Percentiles rank a stretch among this genome's conserved stretches.
Evolutionary conservation across 2,113 vertebrate genomes (phyloP).

Genomic region (Peromyscus leucopus): DNA sequence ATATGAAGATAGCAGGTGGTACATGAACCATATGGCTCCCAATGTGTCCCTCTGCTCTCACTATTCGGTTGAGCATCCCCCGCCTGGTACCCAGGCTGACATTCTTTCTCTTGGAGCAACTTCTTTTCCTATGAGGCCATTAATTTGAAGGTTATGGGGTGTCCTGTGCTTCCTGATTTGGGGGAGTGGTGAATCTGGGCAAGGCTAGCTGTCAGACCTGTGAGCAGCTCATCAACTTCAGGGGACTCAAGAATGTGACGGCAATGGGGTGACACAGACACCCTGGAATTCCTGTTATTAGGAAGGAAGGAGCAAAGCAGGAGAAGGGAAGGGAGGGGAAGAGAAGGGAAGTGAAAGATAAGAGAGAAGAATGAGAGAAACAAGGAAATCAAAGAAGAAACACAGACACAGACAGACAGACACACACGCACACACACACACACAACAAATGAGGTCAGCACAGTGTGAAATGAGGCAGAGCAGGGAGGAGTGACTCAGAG

Average conservation of each 20-base stretch:
- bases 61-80: too few species aligned
- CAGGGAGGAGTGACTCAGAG: too few species aligned
- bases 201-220: not conserved
- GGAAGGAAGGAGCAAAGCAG: not conserved
- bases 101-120: not conserved
- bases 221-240: not conserved
- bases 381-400: not conserved
- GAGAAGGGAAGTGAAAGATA: not conserved
- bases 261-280: not conserved
- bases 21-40: not conserved
- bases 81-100: not conserved
- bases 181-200: not conserved
- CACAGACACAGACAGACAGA: not conserved
- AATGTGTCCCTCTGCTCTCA: not conserved
- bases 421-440: too few species aligned
- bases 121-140: not conserved
- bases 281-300: not conserved
- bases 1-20: not conserved
- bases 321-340: too few species aligned
- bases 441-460: not conserved
- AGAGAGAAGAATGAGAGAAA: not conserved
- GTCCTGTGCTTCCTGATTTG: not conserved
- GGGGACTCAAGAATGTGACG: not conserved
- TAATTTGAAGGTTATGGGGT: not conserved
- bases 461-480: fast-evolving